A percentile compares a stretch with the other conserved stretches of the same genome.
Conservation (phyloP, 2,113 vertebrate genomes). For the Bufo bufo region DNA sequence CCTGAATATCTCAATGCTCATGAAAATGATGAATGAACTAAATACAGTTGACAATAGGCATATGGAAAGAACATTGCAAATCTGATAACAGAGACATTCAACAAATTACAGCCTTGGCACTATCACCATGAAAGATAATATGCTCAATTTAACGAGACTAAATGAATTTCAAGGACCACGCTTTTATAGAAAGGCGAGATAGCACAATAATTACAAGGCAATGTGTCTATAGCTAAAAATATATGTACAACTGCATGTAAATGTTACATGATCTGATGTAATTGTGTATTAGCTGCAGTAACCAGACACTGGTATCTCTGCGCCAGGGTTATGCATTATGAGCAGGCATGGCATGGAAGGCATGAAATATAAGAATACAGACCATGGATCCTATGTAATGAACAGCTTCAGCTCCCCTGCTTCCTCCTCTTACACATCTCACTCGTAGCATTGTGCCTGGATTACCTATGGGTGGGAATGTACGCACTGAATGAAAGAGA, state of each 20-base stretch:
- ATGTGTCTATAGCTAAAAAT: not conserved
- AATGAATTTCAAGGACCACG: conserved; percentile 12
- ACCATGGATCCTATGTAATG: conserved; percentile 94
- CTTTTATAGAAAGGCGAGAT: conserved; percentile 2
- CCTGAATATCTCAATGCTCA: too few relatives aligned
- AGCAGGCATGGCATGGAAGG: conserved; percentile 30
- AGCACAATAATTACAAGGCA: conserved; percentile 1
- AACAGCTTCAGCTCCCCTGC: conserved; percentile 94
- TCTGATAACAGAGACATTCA: conserved; percentile 33
- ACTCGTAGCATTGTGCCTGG: conserved; percentile 87
- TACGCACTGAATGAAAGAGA: not conserved
- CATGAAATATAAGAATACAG: conserved; percentile 66
- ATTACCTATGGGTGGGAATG: conserved; percentile 55
- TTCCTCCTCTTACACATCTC: conserved; percentile 95
- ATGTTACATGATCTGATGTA: conserved; percentile 27
- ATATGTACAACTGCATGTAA: conserved; percentile 7
- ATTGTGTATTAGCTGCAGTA: conserved; percentile 27
- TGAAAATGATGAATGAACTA: conserved; percentile 32
- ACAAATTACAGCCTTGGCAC: conserved; percentile 21
- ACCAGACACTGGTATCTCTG: conserved; percentile 17
- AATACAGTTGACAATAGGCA: not conserved
- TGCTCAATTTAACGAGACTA: not conserved
- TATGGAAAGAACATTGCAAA: conserved; percentile 23
- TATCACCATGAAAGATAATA: conserved; percentile 32
- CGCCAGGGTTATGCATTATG: conserved; percentile 21